Base-by-base conservation (phyloP, 1,140 invertebrate species). In the Dendrolimus kikuchii region DNA sequence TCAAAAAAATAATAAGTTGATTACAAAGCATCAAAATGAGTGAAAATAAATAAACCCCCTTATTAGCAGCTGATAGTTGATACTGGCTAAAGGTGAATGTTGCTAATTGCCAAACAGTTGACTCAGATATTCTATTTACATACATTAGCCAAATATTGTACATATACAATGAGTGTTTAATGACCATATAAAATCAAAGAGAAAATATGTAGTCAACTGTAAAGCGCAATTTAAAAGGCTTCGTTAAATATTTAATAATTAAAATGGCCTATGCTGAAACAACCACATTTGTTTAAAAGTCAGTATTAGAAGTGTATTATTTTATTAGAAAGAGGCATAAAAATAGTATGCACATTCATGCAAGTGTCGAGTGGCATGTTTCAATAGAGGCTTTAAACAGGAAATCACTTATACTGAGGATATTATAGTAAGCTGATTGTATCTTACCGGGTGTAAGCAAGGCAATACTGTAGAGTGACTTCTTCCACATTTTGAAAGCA, bases 391-490 rank as follows among this genome's bases (percentile, higher is more conserved):
- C 74, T 52, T 55, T 58, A 66, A 67, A 75, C 58, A 76, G 71
- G 74, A 79, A 74, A 82, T 81, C 71, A 81, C 77, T 86, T 83
- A 82, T 76, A 83, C 74, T 80, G 70, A 86, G 82, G 82, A 82
- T 79, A 83, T 86, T 81, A 82, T 72, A 86, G 79, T 78, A 86
- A 86, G 82, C 82, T 84, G 77, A 82, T 80, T 77, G 74, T 81
- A 84, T 86, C 82, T 86, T 86, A 86, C 82, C 82, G 65, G 82
- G 81, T 86, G 82, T 86, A 86, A 86, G 82, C 82, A 86, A 84
- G 77, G 79, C 82, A 86, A 75, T 83, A 83, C 80, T 84, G 83
- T 82, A 82, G 83, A 84, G 78, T 86, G 81, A 84, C 83, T 86
- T 86, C 83, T 84, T 86, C 83, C 81, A 84, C 79, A 82, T 86